Evolutionary conservation across 2,888 invertebrate genomes (phyloP), one percentile per base, ranked within the genome.

Genomic region (Fabriciana adippe): DNA sequence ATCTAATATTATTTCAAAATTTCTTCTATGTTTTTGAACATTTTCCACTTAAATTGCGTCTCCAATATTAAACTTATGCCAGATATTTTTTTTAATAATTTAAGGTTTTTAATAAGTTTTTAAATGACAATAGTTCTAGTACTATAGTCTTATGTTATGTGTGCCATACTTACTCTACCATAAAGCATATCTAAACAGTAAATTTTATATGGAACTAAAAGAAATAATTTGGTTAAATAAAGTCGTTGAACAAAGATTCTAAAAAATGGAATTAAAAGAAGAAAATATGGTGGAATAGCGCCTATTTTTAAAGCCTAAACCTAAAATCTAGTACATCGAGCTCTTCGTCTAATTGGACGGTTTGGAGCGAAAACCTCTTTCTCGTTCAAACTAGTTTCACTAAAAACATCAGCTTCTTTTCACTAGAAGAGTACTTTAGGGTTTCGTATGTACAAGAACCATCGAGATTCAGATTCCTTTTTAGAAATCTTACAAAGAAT

Each of bases 271-370:
- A 31, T 45, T n/a, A 6, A 31, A 59, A 16, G 45, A 47, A 45
- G 45, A 18, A 54, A 59, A 65, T 61, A 61, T 47, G 31, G 15
- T 56, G 55, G 50, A 66, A 66, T 57, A 59, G 50, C 57, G 50
- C 21, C 55, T 66, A 60, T 61, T 55, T 60, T 61, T 55, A 61
- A 55, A 47, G 26, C 50, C 57, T 47, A 63, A 59, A 31, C 48
- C 59, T 48, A 59, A 48, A 67, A 66, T 55, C 65, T 66, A 68
- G 68, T 55, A 59, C 68, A 60, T 70, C 16, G 15, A 65, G 68
- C 66, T 70, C 66, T 76, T 75, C 74, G 79, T 80, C 79, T 80
- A 75, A 71, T 70, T 70, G 70, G 68, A 66, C 66, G 77, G 63
- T 69, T 66, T 55, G 66, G 59, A 55, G 68, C 59, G 59, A 62